These are phyloP conservation scores for Atherinomorus stipes DNA, from an alignment of 2,113 vertebrate species.

Conservation along the genomic window DNA sequence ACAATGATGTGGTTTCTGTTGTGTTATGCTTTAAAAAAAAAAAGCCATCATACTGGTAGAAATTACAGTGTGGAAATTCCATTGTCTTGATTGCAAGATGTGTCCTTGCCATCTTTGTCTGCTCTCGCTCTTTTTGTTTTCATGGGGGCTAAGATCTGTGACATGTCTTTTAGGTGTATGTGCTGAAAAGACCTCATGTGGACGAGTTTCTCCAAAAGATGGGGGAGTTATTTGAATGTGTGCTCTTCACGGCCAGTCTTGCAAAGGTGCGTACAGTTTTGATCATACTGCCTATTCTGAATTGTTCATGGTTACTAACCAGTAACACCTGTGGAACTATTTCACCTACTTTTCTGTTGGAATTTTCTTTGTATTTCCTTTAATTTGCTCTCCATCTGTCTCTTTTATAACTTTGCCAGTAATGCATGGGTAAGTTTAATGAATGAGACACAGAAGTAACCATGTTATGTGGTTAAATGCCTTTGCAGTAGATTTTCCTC, in stretches of 20 bases:
- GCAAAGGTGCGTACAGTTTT: conserved; percentile 89
- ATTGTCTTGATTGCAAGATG: not conserved
- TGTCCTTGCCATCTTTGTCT: no score
- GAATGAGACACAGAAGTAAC: conserved; percentile 9
- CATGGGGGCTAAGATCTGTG: not conserved
- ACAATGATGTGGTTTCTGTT: not conserved
- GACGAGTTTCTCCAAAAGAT: conserved; percentile 98
- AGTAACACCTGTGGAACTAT: not conserved
- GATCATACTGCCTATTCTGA: not conserved
- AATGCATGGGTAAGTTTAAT: conserved; percentile 78
- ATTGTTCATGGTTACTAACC: not conserved
- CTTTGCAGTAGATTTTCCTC: conserved; percentile 17
- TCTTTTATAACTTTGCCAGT: conserved; percentile 56
- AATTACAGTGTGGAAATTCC: not conserved
- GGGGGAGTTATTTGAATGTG: conserved; percentile 98
- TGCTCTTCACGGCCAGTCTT: conserved; percentile 98
- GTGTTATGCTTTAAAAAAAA: not conserved
- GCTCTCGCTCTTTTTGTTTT: not conserved
- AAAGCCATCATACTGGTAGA: not conserved
- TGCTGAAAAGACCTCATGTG: conserved; percentile 96
- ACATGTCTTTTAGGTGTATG: conserved; percentile 90
- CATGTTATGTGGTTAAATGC: not conserved
- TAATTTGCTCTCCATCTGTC: conserved; percentile 61
- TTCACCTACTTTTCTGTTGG: conserved; percentile 42
- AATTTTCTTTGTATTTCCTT: conserved; percentile 50